Evolutionary conservation across 2,113 vertebrate genomes (phyloP), one percentile per base, ranked within the genome.

Genomic region (Lasiurus cinereus): DNA sequence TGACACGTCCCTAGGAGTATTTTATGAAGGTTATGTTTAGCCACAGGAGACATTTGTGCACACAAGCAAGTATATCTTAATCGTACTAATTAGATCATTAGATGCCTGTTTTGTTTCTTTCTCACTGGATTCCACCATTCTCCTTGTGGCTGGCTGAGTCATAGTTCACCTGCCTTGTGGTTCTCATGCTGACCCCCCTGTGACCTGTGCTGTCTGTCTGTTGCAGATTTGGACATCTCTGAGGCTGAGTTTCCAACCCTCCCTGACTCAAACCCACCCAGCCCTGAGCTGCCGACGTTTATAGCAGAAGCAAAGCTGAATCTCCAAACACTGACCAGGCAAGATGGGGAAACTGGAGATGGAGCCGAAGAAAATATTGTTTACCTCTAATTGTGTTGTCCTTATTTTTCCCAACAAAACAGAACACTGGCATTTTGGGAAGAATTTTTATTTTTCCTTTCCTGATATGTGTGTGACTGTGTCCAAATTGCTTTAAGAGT

Each of bases 351-450:
- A 97, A 95, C 94, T 36, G 97, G 94, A 91, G 98, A 98, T 6
- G 98, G 96, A 83, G 95, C 93, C 3, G 99, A 99, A 90, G 99
- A 99, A 97, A 99, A 99, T 64, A 99, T 99, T 95, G 99, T 99
- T 98, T 99, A 99, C 98, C 99, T 99, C 94, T 99, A 98, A 99
- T 95, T 11, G 80, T 82, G 67, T 48, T 36, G 62, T 93, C 21
- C 4, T 88, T 73, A 48, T 73, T 92, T 95, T 88, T 64, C 76
- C 59, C 92, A 77, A 54, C 56, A 86, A 96, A 84, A 83, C 89
- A 90, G 83, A 94, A 94, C 82, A 90, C 67, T 97, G 96, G 95
- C 97, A 98, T 97, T 97, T 98, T 54, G 19, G 64, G 74, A 93
- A 96, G 76, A 74, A 90, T 31, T 46, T 77, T 94, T 27, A 79